phyloP scores from a whole-genome alignment of 2,888 invertebrate species.

The Nymphalis c-album region DNA sequence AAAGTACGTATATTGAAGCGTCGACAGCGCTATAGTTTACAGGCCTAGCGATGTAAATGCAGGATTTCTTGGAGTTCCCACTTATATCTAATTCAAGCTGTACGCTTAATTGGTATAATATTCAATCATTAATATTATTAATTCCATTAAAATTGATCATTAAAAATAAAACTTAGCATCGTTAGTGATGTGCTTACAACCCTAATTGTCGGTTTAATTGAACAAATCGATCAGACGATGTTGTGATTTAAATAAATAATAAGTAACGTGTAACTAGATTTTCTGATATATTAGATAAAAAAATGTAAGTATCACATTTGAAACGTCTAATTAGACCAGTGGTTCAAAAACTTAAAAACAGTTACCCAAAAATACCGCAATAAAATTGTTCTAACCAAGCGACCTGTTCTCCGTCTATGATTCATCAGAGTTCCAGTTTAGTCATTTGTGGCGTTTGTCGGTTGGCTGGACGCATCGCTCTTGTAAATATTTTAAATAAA shows the following conservation, averaged over 20 bases:
- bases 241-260: neutral
- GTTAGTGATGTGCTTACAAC: too few relatives aligned
- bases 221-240: neutral
- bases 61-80: too few relatives aligned
- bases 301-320: neutral
- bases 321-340: constrained; percentile 53
- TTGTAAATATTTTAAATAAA: constrained; percentile 66
- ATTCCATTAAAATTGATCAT: too few relatives aligned
- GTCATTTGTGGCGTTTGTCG: constrained; percentile 34
- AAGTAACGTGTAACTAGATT: neutral
- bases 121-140: too few relatives aligned
- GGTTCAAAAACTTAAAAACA: constrained; percentile 53
- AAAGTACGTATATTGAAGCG: too few relatives aligned
- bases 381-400: constrained; percentile 63
- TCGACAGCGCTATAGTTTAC: too few relatives aligned
- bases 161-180: too few relatives aligned
- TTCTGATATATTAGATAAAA: neutral
- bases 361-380: constrained; percentile 72
- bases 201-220: neutral
- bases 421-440: constrained; percentile 53
- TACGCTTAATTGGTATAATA: too few relatives aligned
- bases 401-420: constrained; percentile 64
- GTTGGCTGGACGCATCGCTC: constrained; percentile 30
- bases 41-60: too few relatives aligned
- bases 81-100: too few relatives aligned